Conservation (phyloP, 2,113 vertebrate species). For the Rhineura floridana region DNA sequence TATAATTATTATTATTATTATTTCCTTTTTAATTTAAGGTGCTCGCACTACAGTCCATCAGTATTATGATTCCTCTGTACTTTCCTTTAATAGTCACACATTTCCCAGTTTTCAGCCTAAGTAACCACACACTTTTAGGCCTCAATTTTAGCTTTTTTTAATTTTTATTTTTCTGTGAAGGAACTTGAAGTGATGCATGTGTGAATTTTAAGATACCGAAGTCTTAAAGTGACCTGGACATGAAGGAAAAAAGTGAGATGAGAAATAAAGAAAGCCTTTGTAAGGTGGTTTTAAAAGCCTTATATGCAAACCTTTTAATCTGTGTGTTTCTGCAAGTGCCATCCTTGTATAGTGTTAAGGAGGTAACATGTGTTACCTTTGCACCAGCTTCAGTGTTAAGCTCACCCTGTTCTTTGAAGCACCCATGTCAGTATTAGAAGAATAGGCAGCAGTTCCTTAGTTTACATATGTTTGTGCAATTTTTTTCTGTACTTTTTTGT, state of each 20-base stretch:
- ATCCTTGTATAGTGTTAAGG: constrained; percentile 98
- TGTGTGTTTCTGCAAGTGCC: constrained; percentile 99
- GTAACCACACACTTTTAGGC: constrained; percentile 98
- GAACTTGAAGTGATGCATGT: constrained; percentile 93
- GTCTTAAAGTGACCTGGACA: constrained; percentile 92
- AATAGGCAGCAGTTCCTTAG: constrained; percentile 99
- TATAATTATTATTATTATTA: constrained; percentile 82
- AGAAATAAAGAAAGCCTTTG: constrained; percentile 93
- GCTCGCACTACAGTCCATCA: constrained; percentile 92
- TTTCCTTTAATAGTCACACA: constrained; percentile 86
- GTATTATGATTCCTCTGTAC: constrained; percentile 87
- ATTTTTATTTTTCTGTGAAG: constrained; percentile 85
- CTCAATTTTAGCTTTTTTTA: constrained; percentile 77
- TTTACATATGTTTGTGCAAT: constrained; percentile 99
- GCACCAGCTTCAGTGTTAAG: constrained; percentile 99
- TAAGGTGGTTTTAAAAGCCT: constrained; percentile 99
- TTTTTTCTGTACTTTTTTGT: constrained; percentile 92
- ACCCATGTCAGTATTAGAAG: constrained; percentile 99
- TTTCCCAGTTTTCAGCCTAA: constrained; percentile 86
- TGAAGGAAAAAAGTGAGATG: constrained; percentile 86
- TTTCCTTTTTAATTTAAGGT: constrained; percentile 87
- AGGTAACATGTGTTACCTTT: constrained; percentile 89
- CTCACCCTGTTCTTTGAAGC: constrained; percentile 97
- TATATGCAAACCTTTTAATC: constrained; percentile 99
- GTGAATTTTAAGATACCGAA: constrained; percentile 92